Evolutionary conservation across 1,140 invertebrate species (phyloP).

Genomic region (Sesamia nonagrioides): DNA sequence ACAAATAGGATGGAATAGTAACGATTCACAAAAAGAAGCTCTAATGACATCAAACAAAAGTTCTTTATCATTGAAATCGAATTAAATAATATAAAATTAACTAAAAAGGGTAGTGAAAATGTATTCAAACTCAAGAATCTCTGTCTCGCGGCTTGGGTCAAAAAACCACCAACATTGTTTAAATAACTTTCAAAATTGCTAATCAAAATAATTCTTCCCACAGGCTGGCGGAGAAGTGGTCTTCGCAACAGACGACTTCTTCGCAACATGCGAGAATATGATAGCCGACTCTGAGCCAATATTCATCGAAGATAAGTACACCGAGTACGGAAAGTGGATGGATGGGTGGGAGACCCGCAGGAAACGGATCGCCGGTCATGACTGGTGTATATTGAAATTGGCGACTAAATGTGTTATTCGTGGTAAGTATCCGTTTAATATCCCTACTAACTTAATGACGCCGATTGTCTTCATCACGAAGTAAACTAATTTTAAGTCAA

Average conservation of each 20-base stretch:
- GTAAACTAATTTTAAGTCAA: too few relatives aligned
- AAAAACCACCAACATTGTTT: too few relatives aligned
- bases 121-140: too few relatives aligned
- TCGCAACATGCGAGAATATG: constrained; percentile 90
- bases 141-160: too few relatives aligned
- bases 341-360: constrained; percentile 92
- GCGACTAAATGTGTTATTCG: constrained; percentile 88
- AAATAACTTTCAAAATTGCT: not conserved
- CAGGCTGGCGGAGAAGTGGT: constrained; percentile 89
- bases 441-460: too few relatives aligned
- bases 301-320: constrained; percentile 89
- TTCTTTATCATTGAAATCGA: too few relatives aligned
- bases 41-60: too few relatives aligned
- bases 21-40: too few relatives aligned
- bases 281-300: constrained; percentile 87
- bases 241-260: constrained; percentile 91
- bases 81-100: too few relatives aligned
- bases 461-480: too few relatives aligned
- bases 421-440: constrained; percentile 69
- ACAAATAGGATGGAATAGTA: too few relatives aligned
- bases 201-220: constrained; percentile 44
- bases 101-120: too few relatives aligned
- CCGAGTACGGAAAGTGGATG: constrained; percentile 91
- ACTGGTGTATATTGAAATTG: constrained; percentile 90
- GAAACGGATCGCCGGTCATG: constrained; percentile 89